Evolutionary conservation across 1,140 invertebrate genomes (phyloP).

Genomic region (Cydia pomonella): DNA sequence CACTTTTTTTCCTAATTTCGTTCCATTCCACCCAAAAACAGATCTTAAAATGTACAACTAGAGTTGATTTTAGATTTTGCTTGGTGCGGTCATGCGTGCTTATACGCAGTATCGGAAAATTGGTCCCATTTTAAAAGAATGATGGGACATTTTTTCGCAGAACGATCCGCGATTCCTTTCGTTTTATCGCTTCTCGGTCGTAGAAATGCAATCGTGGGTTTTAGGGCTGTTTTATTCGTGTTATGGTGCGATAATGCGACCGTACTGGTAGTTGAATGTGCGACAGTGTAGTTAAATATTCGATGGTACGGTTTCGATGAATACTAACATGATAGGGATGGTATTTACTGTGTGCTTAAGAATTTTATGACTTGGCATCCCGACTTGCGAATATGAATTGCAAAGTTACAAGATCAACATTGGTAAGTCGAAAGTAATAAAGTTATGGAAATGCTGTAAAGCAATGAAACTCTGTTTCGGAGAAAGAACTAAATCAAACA

Average conservation of each 20-base stretch:
- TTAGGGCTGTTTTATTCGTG: constrained; percentile 17
- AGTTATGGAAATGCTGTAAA: background rate
- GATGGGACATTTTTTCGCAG: constrained; percentile 59
- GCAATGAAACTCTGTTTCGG: background rate
- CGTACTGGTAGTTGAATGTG: constrained; percentile 11
- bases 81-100: constrained; percentile 57
- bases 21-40: constrained; percentile 35
- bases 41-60: constrained; percentile 35
- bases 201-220: constrained; percentile 25
- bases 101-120: constrained; percentile 63
- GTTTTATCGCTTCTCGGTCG: constrained; percentile 37
- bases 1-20: constrained; percentile 63
- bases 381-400: background rate
- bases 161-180: constrained; percentile 51
- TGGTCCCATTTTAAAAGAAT: constrained; percentile 66
- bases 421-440: background rate
- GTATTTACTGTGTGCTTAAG: constrained; percentile 16
- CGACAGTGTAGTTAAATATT: background rate
- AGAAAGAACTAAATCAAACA: background rate
- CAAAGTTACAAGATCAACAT: background rate
- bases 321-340: background rate
- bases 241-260: constrained; percentile 5
- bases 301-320: background rate
- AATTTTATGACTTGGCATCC: constrained; percentile 1
- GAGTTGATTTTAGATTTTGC: constrained; percentile 36